These are phyloP conservation scores for Cabera pusaria DNA, from an alignment of 2,888 invertebrate species.

Conservation along the genomic window DNA sequence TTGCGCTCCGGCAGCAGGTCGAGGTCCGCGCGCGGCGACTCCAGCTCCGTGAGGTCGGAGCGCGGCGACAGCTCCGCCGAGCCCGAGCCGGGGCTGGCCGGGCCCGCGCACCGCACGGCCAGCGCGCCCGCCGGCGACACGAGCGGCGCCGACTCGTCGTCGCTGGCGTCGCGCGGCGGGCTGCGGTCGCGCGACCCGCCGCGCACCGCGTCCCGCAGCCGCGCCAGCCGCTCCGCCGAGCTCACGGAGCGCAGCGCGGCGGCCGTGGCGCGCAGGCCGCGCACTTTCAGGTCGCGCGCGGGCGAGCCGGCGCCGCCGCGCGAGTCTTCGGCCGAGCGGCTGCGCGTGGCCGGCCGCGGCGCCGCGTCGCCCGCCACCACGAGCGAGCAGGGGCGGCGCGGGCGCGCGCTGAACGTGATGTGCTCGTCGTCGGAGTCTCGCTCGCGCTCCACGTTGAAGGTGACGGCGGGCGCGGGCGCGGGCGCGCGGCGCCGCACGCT, in stretches of 20 bases:
- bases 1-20: conserved; percentile 60
- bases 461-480: conserved; percentile 65
- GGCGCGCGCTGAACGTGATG: conserved; percentile 70
- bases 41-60: conserved; percentile 68
- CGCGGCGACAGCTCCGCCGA: conserved; percentile 66
- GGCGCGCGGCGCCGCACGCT: conserved; percentile 53
- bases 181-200: conserved; percentile 65
- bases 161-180: conserved; percentile 70
- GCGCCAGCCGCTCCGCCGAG: conserved; percentile 66
- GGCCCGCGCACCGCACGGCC: conserved; percentile 46
- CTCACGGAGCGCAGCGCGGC: conserved; percentile 65
- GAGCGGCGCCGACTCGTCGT: conserved; percentile 88
- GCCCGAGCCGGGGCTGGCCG: conserved; percentile 33
- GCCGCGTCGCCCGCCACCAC: conserved; percentile 50
- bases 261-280: conserved; percentile 60
- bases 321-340: conserved; percentile 70
- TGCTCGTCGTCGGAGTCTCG: conserved; percentile 67
- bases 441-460: conserved; percentile 77
- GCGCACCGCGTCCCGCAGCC: conserved; percentile 62
- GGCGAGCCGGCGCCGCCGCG: conserved; percentile 51
- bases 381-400: conserved; percentile 57
- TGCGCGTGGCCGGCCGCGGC: conserved; percentile 50
- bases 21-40: conserved; percentile 57
- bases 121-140: conserved; percentile 60
- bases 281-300: conserved; percentile 56